phyloP scores from a whole-genome alignment of 2,113 vertebrate species.

The Myotis davidii region DNA sequence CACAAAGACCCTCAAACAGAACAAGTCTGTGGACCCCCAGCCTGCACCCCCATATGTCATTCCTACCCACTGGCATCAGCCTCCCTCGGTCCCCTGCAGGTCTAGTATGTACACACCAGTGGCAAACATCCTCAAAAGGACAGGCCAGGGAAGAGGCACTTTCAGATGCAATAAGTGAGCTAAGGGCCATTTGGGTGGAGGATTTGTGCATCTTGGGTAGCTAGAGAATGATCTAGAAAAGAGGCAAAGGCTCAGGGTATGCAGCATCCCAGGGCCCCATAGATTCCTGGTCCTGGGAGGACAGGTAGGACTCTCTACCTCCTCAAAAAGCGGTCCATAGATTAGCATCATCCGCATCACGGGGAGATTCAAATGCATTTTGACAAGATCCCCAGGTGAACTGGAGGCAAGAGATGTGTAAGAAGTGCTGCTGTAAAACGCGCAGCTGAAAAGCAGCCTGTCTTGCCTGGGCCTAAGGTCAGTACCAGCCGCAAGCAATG shows the following conservation, averaged over 20 bases:
- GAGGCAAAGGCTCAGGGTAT: not conserved
- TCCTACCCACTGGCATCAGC: not conserved
- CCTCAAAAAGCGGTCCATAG: not conserved
- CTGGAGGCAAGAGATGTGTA: not conserved
- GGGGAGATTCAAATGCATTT: not conserved
- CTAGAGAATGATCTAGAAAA: not conserved
- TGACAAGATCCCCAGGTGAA: not conserved
- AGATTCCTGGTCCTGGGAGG: not conserved
- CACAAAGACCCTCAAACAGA: not conserved
- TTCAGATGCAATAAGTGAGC: not conserved
- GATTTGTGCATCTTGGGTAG: not conserved
- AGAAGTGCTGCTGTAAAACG: not conserved
- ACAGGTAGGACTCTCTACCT: not conserved
- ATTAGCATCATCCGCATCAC: not conserved
- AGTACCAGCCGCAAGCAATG: not conserved
- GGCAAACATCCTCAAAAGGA: not conserved
- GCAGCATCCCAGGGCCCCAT: not conserved
- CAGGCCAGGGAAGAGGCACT: not conserved
- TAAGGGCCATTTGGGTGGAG: not conserved
- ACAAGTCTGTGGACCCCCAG: not conserved
- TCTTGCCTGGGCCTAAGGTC: not conserved
- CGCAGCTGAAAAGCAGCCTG: not conserved
- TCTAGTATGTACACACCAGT: not conserved
- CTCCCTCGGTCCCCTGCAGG: not conserved
- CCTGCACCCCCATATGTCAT: not conserved